Evolutionary conservation across 2,888 invertebrate species (phyloP), one percentile per base, ranked within the genome.

Genomic region (Calameuta idolon): DNA sequence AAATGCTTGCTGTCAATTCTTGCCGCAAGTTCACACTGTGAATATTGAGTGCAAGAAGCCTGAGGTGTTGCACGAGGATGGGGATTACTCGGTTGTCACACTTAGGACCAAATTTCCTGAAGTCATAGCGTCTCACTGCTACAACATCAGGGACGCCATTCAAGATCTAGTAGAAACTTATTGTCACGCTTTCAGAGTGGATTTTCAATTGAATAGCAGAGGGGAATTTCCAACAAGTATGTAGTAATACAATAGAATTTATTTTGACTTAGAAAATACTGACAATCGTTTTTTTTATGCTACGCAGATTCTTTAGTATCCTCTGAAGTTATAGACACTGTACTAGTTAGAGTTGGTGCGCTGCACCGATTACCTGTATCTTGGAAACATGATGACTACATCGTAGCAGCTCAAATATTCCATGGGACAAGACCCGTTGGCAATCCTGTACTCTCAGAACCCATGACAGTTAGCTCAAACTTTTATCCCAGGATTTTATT

Each of bases 361-460:
- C 93, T 98, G 1, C 97, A 97, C 91, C 94, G 97, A 79, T 93
- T 97, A 30, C 95, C 95, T 9, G 93, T 93, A 1, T 94, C 95
- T 78, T 97, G 97, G 97, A 94, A 94, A 82, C 96, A 96, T 91
- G 96, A 97, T 86, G 96, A 97, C 88, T 98, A 97, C 89, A 93
- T 96, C 82, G 94, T 98, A 79, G 95, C 96, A 77, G 96, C 96
- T 33, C 97, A 98, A 90, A 94, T 98, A 80, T 97, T 95, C 91
- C 96, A 98, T 91, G 98, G 98, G 12, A 97, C 97, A 0, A 93
- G 96, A 40, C 95, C 96, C 37, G 94, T 97, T 79, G 95, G 96
- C 0, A 93, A 94, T 79, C 95, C 96, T 9, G 94, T 96, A 34
- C 94, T 96, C 12, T 95, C 96, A 1, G 94, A 95, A 80, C 95